Conservation (phyloP, 2,888 invertebrate species). For the Holacanthella duospinosa region DNA sequence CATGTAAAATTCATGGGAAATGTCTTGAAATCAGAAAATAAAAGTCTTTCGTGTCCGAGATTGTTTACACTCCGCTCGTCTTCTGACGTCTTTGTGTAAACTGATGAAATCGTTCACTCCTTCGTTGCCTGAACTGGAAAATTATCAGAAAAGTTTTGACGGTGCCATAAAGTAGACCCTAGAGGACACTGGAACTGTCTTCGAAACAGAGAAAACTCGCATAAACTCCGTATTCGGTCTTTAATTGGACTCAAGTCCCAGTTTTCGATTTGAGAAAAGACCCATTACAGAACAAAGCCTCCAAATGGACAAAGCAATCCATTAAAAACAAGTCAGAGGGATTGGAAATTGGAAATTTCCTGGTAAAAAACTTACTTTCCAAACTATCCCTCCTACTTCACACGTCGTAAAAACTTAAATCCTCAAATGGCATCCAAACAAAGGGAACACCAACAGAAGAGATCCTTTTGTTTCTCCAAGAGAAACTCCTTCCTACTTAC, state of each 20-base stretch:
- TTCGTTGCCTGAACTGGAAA: no score
- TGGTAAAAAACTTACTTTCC: no score
- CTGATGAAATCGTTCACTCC: no score
- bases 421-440: neutral
- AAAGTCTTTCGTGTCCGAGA: no score
- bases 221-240: slow-evolving; percentile 17
- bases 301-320: slow-evolving; percentile 1
- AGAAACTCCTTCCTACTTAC: neutral
- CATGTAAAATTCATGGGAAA: no score
- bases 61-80: no score
- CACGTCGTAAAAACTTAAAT: slow-evolving; percentile 3
- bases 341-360: neutral
- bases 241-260: slow-evolving; percentile 19
- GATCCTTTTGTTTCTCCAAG: neutral
- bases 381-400: neutral
- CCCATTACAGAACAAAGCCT: neutral
- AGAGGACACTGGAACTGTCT: slow-evolving; percentile 22
- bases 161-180: slow-evolving; percentile 27
- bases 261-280: slow-evolving; percentile 5
- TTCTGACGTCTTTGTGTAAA: no score
- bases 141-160: slow-evolving; percentile 22
- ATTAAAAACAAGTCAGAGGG: slow-evolving; percentile 4
- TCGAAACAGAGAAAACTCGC: slow-evolving; percentile 15
- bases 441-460: neutral
- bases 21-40: no score